Base-by-base conservation (phyloP, 1,140 invertebrate species). In the Drosophila nannoptera region DNA sequence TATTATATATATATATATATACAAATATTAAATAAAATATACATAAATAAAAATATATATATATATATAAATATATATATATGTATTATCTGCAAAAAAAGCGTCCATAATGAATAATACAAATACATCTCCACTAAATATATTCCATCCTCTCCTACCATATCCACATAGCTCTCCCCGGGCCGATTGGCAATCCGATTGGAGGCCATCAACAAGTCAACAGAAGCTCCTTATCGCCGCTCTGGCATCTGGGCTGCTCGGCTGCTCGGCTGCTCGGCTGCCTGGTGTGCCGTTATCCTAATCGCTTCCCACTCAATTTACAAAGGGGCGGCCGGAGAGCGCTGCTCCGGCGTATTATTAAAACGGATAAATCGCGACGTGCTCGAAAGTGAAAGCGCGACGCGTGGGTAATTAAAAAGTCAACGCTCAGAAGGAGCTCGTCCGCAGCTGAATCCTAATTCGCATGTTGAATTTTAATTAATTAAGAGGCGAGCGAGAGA, bases 401-500 rank as follows among this genome's bases (percentile, higher is more conserved):
- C 80, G 80, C 80, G 81, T 84, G 76, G 80, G 80, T 76, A 84
- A 84, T 84, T 84, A 84, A 86, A 83, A 86, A 73, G 69, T 54
- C 65, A 50, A 63, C 46, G 56, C 2, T 11, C 7, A 32, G 1
- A 7, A 4, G 40, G n/a, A 12, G 40, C 4, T 2, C 4, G n/a
- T 22, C 9, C 48, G 31, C 56, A 68, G 69, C 68, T 75, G 71
- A 76, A 70, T 59, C 72, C 73, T 84, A 77, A 84, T 76, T 86
- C 80, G 77, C 81, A 86, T 70, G 80, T 74, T 75, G 80, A 83
- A 86, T 84, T 84, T 84, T 86, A 84, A 84, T 84, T 84, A 84
- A 84, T 84, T 84, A 78, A 84, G 69, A 73, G 65, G 52, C 40
- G 14, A 43, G 52, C 22, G 22, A 69, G 52, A 48, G 14, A 33